Evolutionary conservation across 2,797 vertebrate species (phyloP).

Genomic region (Propithecus perrieri): DNA sequence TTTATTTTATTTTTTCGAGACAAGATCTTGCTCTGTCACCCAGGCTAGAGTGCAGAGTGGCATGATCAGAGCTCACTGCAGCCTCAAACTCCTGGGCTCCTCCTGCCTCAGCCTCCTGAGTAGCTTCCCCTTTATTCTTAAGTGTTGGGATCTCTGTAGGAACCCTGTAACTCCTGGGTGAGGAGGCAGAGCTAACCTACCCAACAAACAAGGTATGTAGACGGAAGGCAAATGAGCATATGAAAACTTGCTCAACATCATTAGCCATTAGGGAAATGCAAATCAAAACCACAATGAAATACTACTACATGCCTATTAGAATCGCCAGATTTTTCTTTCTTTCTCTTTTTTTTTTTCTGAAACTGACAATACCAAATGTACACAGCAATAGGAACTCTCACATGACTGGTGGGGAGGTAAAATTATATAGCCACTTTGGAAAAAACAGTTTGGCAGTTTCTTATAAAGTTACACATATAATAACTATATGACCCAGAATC

Average conservation of each 20-base stretch:
- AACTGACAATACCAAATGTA: background rate
- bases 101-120: background rate
- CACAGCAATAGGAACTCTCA: background rate
- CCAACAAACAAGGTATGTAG: background rate
- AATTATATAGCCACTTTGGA: background rate
- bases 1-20: background rate
- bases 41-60: background rate
- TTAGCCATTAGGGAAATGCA: constrained; percentile 6
- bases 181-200: background rate
- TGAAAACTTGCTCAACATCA: background rate
- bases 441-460: background rate
- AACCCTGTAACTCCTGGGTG: background rate
- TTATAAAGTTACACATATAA: background rate
- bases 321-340: background rate
- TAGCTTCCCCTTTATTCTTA: background rate
- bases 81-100: background rate
- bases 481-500: background rate
- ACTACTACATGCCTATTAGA: background rate
- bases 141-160: background rate
- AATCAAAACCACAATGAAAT: background rate
- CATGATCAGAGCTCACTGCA: background rate
- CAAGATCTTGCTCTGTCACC: background rate
- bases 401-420: background rate
- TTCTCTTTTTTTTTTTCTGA: background rate
- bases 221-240: background rate